Evolutionary conservation across 2,888 invertebrate genomes (phyloP).

Genomic region (Acanthosepion lycidas): DNA sequence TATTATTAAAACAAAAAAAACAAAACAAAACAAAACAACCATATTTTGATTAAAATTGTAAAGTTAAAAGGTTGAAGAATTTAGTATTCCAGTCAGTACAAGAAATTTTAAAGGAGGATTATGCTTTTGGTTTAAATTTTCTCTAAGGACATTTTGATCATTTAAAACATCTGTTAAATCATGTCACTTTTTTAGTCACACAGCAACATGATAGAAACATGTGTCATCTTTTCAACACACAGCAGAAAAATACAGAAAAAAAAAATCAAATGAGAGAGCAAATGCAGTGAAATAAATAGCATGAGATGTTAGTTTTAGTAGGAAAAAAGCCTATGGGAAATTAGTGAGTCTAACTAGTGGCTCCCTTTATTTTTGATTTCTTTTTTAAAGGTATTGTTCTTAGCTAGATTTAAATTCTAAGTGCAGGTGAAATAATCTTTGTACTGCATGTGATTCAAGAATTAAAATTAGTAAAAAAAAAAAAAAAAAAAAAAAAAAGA

Average conservation of each 20-base stretch:
- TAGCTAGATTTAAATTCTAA: neutral
- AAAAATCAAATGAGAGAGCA: neutral
- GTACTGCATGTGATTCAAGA: too few species aligned
- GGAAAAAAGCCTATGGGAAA: neutral
- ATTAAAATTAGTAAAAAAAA: too few species aligned
- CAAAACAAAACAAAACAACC: neutral
- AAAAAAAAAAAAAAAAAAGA: too few species aligned
- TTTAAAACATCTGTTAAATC: conserved; percentile 12
- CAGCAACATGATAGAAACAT: neutral
- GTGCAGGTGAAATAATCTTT: too few species aligned
- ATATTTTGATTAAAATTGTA: neutral
- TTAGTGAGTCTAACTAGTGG: neutral
- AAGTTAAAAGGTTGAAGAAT: neutral
- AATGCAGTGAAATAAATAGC: neutral
- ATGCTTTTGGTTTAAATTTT: neutral
- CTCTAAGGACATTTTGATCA: neutral
- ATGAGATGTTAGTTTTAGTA: neutral
- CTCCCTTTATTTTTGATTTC: neutral
- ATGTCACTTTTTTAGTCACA: neutral
- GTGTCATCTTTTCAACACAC: neutral
- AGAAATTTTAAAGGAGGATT: neutral
- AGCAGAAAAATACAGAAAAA: neutral
- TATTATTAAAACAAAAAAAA: neutral
- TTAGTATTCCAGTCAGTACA: neutral
- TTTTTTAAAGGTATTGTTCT: neutral